Base-by-base conservation (phyloP, 2,113 vertebrate genomes). In the Carlito syrichta region DNA sequence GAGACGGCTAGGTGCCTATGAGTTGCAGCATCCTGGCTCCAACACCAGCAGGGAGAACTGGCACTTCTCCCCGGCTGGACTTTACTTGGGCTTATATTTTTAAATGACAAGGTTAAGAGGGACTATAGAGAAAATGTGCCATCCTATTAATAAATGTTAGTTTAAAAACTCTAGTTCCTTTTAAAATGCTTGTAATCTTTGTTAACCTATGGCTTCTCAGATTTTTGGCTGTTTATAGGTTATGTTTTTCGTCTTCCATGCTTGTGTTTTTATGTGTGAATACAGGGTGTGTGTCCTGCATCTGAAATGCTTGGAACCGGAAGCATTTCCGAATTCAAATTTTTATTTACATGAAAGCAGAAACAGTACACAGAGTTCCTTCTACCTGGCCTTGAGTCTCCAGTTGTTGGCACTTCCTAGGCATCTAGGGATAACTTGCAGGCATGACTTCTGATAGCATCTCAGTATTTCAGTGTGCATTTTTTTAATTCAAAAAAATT, bases 151-250 rank as follows among this genome's bases (percentile, higher is more conserved):
- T 62, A 69, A 17, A 58, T 66, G 8, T 86, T 93, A 56, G 74
- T 77, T 94, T 81, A 8, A 62, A 85, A 86, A 78, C 63, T 86
- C 52, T 63, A 19, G 16, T 62, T 94, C 50, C 56, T 79, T 91
- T 93, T 84, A 45, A 78, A 79, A 79, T 84, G 27, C 32, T 74
- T 60, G 14, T 25, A 16, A 30, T n/a, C 23, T 85, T 52, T 96
- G 88, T 88, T 54, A 94, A 94, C 7, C 25, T 84, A 0, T 84
- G 60, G 4, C 38, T 96, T 96, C 69, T 97, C 50, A 95, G 48
- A 43, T 48, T 95, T 23, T 68, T 7, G 25, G 30, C 38, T 56
- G 8, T 92, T 88, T 74, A 20, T 71, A 68, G 43, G 11, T 45
- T 91, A 50, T 68, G 3, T 50, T 58, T 86, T 60, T 35, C 35